Conservation (phyloP, 2,888 invertebrate species). For the Epinotia demarniana region DNA sequence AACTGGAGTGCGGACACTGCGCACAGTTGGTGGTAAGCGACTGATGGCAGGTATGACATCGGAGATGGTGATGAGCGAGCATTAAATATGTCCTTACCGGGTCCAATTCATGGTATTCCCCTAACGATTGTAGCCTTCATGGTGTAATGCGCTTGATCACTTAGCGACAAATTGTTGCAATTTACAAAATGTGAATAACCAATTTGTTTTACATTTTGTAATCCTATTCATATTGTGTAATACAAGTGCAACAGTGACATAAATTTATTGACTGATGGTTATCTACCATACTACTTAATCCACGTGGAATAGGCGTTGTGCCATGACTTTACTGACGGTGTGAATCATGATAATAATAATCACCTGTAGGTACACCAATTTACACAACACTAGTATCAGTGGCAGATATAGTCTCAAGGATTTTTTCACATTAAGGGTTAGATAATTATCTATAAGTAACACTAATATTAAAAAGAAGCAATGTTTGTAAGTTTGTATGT, state of each 20-base stretch:
- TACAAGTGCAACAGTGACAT: slow-evolving; percentile 44
- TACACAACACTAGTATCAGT: neutral
- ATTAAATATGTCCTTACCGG: slow-evolving; percentile 77
- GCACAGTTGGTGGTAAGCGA: slow-evolving; percentile 49
- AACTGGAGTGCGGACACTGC: slow-evolving; percentile 47
- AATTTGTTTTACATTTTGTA: slow-evolving; percentile 67
- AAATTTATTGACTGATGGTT: slow-evolving; percentile 21
- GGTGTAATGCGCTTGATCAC: slow-evolving; percentile 74
- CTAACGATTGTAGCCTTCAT: slow-evolving; percentile 81
- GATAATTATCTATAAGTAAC: too few species aligned
- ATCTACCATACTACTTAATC: neutral
- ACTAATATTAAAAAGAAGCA: too few species aligned
- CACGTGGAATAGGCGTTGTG: neutral
- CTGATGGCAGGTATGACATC: slow-evolving; percentile 54
- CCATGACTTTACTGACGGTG: slow-evolving; percentile 2
- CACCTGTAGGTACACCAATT: neutral
- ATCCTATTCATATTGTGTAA: slow-evolving; percentile 58
- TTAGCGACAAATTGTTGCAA: slow-evolving; percentile 80
- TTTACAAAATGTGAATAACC: slow-evolving; percentile 76
- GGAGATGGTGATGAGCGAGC: slow-evolving; percentile 64
- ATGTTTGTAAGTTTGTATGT: too few species aligned
- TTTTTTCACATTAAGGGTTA: too few species aligned
- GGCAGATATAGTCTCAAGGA: neutral
- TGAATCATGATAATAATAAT: neutral
- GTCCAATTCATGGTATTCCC: slow-evolving; percentile 76